Evolutionary conservation across 2,888 invertebrate species (phyloP).

Genomic region (Agonopterix arenella): DNA sequence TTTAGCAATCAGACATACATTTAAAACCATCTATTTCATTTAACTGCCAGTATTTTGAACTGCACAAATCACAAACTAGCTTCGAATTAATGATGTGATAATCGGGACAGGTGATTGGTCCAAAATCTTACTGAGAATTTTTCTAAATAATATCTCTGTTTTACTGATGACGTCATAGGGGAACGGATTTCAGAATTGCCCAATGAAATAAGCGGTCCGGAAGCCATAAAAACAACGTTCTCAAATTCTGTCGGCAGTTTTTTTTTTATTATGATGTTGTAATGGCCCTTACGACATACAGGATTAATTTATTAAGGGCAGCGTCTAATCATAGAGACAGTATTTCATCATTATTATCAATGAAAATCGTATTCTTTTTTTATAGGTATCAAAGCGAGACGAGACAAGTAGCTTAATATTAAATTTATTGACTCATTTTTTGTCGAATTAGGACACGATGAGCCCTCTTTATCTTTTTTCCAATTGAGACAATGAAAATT

Average conservation of each 20-base stretch:
- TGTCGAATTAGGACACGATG: no score
- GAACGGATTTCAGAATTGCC: constrained; percentile 9
- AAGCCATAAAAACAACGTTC: constrained; percentile 44
- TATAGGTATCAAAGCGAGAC: not conserved
- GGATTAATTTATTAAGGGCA: constrained; percentile 50
- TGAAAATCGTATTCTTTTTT: constrained; percentile 10
- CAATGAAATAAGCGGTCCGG: constrained; percentile 20
- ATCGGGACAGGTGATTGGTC: no score
- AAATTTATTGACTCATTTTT: no score
- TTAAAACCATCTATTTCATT: no score
- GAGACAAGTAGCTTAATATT: no score
- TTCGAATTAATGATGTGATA: no score
- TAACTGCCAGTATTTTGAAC: no score
- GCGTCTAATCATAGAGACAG: constrained; percentile 25
- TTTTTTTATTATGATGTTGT: constrained; percentile 33
- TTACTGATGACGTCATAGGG: not conserved
- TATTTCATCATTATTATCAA: constrained; percentile 36
- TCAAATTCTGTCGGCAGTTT: constrained; percentile 40
- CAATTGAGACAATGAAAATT: not conserved
- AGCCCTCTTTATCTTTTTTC: not conserved
- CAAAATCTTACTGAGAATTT: no score
- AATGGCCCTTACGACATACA: constrained; percentile 24
- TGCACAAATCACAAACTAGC: no score
- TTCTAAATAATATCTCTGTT: no score
- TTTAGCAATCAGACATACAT: no score